These are phyloP conservation scores for Eledona agricola DNA, from an alignment of 2,888 invertebrate genomes.

Conservation along the genomic window DNA sequence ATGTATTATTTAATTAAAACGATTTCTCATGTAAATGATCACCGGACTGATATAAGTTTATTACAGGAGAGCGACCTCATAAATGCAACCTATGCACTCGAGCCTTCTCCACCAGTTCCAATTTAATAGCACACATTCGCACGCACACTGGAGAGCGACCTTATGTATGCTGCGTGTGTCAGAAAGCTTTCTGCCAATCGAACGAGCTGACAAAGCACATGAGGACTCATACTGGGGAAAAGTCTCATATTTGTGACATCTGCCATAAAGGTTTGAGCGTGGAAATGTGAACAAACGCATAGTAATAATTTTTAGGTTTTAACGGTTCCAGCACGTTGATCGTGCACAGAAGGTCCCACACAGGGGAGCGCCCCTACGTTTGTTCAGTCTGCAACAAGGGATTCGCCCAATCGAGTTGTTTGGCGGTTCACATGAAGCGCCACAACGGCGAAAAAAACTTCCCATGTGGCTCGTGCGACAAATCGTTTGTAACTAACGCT, in stretches of 20 bases:
- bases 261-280: conserved; percentile 64
- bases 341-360: conserved; percentile 59
- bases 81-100: conserved; percentile 61
- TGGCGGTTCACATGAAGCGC: conserved; percentile 61
- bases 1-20: too few species aligned
- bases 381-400: conserved; percentile 59
- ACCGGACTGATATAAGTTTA: too few species aligned
- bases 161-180: conserved; percentile 62
- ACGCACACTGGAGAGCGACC: conserved; percentile 63
- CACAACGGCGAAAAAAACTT: conserved; percentile 56
- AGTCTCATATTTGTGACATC: conserved; percentile 62
- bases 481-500: conserved; percentile 53
- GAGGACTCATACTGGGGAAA: conserved; percentile 63
- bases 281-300: too few species aligned
- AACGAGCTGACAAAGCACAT: conserved; percentile 63
- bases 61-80: conserved; percentile 62
- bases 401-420: conserved; percentile 61
- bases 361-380: conserved; percentile 60
- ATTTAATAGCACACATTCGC: conserved; percentile 62
- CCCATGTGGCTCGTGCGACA: conserved; percentile 51
- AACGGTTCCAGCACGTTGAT: conserved; percentile 61
- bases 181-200: conserved; percentile 63
- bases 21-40: too few species aligned
- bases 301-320: conserved; percentile 58
- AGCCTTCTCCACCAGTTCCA: conserved; percentile 64